These are phyloP conservation scores for Aphaenogaster floridana DNA, from an alignment of 1,140 invertebrate species.

Conservation along the genomic window DNA sequence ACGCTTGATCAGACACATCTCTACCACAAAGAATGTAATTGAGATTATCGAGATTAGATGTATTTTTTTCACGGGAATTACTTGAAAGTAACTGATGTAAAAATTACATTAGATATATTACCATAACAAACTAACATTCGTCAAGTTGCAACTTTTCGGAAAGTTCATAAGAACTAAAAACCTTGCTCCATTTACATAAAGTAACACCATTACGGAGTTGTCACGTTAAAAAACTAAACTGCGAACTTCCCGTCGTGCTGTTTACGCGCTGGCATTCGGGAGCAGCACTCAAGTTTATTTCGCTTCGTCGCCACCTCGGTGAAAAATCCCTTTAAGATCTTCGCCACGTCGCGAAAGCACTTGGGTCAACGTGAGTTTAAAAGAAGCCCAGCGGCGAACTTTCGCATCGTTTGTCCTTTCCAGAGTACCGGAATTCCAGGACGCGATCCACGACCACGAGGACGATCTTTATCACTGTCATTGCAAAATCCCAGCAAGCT, in stretches of 20 bases:
- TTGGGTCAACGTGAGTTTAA: conserved; percentile 27
- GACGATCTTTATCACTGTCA: conserved; percentile 43
- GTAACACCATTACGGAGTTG: conserved; percentile 5
- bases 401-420: conserved; percentile 41
- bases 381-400: conserved; percentile 23
- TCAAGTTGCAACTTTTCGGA: neutral
- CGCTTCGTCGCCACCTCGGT: conserved; percentile 4
- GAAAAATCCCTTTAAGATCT: conserved; percentile 33
- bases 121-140: neutral
- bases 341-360: conserved; percentile 1
- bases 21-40: neutral
- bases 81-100: neutral
- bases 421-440: conserved; percentile 16
- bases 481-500: conserved; percentile 16
- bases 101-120: neutral
- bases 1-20: neutral
- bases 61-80: neutral
- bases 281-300: conserved; percentile 34
- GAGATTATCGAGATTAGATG: neutral
- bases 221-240: conserved; percentile 9
- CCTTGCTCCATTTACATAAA: conserved; percentile 18
- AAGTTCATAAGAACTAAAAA: neutral
- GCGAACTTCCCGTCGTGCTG: conserved; percentile 5
- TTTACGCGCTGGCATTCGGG: conserved; percentile 30
- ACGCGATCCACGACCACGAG: conserved; percentile 12